phyloP scores from a whole-genome alignment of 2,113 vertebrate genomes.

The Megalops atlanticus region DNA sequence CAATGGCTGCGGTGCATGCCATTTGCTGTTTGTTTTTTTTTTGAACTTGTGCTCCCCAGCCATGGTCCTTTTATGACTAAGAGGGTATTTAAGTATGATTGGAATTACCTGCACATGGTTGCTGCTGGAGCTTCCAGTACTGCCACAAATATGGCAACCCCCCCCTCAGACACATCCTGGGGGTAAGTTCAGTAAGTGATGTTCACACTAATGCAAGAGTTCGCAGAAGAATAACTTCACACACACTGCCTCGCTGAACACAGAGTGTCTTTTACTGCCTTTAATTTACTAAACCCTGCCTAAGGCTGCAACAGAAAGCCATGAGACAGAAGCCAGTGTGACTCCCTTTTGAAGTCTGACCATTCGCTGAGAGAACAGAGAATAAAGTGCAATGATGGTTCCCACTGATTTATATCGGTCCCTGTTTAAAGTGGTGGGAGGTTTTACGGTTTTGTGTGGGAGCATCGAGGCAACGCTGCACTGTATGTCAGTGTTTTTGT shows the following conservation, averaged over 20 bases:
- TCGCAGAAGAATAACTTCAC: not conserved
- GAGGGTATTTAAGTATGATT: not conserved
- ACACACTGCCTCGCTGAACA: not conserved
- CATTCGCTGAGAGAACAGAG: not conserved
- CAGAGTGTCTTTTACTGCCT: not conserved
- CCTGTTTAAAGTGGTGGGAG: not conserved
- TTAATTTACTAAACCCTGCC: not conserved
- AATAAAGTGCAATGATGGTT: not conserved
- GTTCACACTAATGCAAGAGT: not conserved
- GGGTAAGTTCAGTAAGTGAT: slow-evolving; percentile 14
- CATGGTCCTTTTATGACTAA: not conserved
- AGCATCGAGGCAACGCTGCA: not conserved
- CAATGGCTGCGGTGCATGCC: no score
- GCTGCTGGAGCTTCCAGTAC: not conserved
- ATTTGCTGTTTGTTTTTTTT: not conserved
- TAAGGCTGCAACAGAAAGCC: not conserved
- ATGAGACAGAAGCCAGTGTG: not conserved
- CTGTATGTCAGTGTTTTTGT: not conserved
- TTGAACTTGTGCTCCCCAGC: not conserved
- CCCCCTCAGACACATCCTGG: not conserved
- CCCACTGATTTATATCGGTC: not conserved
- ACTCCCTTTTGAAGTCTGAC: not conserved
- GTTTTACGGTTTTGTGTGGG: not conserved
- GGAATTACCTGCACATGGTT: not conserved
- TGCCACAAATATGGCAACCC: not conserved